phyloP scores from a whole-genome alignment of 2,888 invertebrate species.

The Congeria kusceri region DNA sequence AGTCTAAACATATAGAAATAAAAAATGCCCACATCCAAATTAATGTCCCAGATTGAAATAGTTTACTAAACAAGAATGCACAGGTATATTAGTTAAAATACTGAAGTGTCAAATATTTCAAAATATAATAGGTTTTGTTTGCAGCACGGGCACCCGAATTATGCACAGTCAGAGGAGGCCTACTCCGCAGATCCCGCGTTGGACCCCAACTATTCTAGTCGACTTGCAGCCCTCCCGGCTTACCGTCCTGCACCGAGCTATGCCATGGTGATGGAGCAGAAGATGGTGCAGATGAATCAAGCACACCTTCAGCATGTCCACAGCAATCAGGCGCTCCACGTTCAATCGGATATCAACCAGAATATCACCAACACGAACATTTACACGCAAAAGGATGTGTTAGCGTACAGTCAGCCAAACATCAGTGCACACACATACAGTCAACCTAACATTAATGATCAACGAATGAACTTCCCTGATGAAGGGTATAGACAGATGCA shows the following conservation, averaged over 20 bases:
- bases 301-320: constrained; percentile 22
- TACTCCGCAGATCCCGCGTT: constrained; percentile 26
- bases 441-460: neutral
- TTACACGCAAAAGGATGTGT: constrained; percentile 70
- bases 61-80: too few relatives aligned
- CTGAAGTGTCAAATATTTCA: too few relatives aligned
- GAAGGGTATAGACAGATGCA: constrained; percentile 74
- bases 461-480: constrained; percentile 23
- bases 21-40: too few relatives aligned
- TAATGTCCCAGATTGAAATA: too few relatives aligned
- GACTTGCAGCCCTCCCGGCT: constrained; percentile 81
- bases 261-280: constrained; percentile 94
- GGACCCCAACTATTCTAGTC: constrained; percentile 69
- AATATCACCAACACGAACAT: constrained; percentile 70
- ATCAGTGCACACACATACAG: constrained; percentile 59
- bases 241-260: constrained; percentile 96
- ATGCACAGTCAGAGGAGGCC: too few relatives aligned
- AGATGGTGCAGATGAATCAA: constrained; percentile 61
- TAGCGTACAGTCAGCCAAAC: constrained; percentile 68
- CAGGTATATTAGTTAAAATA: too few relatives aligned
- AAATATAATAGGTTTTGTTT: too few relatives aligned
- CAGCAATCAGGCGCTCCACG: constrained; percentile 60
- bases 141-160: too few relatives aligned
- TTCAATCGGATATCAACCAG: constrained; percentile 56
- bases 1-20: too few relatives aligned